Base-by-base conservation (phyloP, 2,797 vertebrate genomes). In the Octomys mimax region DNA sequence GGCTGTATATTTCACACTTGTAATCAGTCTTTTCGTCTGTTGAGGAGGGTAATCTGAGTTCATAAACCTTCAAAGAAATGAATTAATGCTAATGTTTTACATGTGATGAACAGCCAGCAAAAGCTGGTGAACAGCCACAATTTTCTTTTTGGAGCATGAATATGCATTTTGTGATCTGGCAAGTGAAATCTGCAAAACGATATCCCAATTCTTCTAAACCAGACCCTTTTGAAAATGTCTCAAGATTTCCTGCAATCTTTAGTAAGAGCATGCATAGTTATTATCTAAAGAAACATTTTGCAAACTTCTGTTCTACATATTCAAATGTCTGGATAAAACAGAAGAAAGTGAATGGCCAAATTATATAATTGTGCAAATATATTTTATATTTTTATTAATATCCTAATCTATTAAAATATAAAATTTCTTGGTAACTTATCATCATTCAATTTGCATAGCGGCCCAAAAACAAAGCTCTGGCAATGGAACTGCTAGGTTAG, bases 271-370 rank as follows among this genome's bases (percentile, higher is more conserved):
- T 54, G 3, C 0, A 33, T 49, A 93, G 36, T 77, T 83, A n/a
- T 52, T 75, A 80, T 57, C 2, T 89, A 81, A 64, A 57, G 22
- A 52, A 91, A 4, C 2, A 68, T 70, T 71, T 89, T 61, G 4
- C 11, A 91, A 97, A 86, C 39, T 91, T n/a, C 2, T 26, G 0
- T 80, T 87, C 16, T 84, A 89, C 81, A 75, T 31, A 54, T 89
- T 89, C 49, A 94, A 54, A 64, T 91, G 4, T 91, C 33, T 77
- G 33, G 59, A 39, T 78, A 52, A 88, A 83, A 95, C 79, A 39
- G 82, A 54, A 31, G 93, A 80, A 87, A n/a, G 21, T 54, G 16
- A 84, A 46, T 59, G 2, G 9, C 12, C 6, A 33, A 46, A 18
- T 36, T 83, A 10, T 2, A 46, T 33, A 93, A 86, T 59, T 73